Conservation (phyloP, 2,113 vertebrate genomes). For the Vidua chalybeata region DNA sequence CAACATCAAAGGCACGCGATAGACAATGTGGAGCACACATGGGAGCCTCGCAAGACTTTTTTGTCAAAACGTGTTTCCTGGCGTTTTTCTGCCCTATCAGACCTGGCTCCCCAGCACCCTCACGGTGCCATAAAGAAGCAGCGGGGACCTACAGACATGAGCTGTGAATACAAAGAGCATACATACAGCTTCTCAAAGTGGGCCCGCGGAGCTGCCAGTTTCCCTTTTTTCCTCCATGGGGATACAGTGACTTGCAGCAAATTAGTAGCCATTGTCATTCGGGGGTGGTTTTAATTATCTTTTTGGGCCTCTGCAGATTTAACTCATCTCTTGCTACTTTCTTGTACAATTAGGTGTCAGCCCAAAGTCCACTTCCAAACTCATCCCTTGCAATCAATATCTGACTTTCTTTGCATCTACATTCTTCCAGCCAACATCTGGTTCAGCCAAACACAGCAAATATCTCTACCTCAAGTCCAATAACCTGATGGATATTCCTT, state of each 20-base stretch:
- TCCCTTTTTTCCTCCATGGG: not conserved
- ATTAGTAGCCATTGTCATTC: not conserved
- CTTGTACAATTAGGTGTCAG: not conserved
- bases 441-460: not conserved
- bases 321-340: not conserved
- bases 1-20: slow-evolving; percentile 68
- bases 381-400: not conserved
- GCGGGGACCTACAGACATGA: not conserved
- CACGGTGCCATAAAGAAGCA: not conserved
- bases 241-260: not conserved
- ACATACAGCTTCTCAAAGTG: not conserved
- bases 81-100: slow-evolving; percentile 11
- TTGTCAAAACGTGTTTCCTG: slow-evolving; percentile 69
- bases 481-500: not conserved
- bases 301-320: not conserved
- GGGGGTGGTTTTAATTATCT: not conserved
- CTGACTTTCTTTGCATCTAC: not conserved
- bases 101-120: not conserved
- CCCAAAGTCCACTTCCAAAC: not conserved
- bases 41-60: slow-evolving; percentile 40
- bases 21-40: slow-evolving; percentile 75
- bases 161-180: not conserved
- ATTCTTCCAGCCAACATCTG: too few relatives aligned
- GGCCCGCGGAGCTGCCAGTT: not conserved
- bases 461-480: not conserved